Base-by-base conservation (phyloP, 2,113 vertebrate genomes). In the Axis porcinus region DNA sequence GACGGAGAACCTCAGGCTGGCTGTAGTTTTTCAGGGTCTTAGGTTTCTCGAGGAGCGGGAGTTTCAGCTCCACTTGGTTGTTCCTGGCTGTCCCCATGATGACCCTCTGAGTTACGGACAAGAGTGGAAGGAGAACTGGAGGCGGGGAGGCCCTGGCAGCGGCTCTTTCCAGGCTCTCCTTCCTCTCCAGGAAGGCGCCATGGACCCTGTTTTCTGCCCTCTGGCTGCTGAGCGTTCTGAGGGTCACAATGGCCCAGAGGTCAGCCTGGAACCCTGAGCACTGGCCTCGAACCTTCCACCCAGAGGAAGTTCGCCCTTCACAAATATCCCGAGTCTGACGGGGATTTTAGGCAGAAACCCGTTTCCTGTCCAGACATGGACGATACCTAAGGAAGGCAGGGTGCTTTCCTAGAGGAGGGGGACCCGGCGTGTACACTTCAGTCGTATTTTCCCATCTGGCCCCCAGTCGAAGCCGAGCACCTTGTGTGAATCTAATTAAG, bases 241-340 rank as follows among this genome's bases (percentile, higher is more conserved):
- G 88, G 50, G 76, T 98, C 98, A 98, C 95, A 98, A 97, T 93
- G 95, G 81, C 52, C 47, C 40, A 14, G 50, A n/a, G 8, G 6
- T 9, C 40, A 4, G 47, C 23, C 76, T 62, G 67, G 97, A 97
- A 97, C 36, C 8, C 87, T 19, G n/a, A 47, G 87, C 0, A 23
- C 5, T 33, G 91, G 14, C 14, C 9, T 54, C 82, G 4, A 40
- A 50, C 5, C 90, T 45, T 28, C 88, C 60, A 70, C 21, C 55
- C 36, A 33, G 55, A 86, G 88, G n/a, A 94, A 86, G 43, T 19
- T 47, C n/a, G 17, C 27, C 57, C 28, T 19, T 91, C 25, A 28
- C 40, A 88, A 81, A 74, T 23, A 67, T 25, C 45, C 28, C 21
- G 30, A 33, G 45, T 36, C 47, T 91, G 50, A 84, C 10, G 10